Evolutionary conservation across 23 tunicate genomes (phyloP).

Genomic region (Botrylloides violaceus): DNA sequence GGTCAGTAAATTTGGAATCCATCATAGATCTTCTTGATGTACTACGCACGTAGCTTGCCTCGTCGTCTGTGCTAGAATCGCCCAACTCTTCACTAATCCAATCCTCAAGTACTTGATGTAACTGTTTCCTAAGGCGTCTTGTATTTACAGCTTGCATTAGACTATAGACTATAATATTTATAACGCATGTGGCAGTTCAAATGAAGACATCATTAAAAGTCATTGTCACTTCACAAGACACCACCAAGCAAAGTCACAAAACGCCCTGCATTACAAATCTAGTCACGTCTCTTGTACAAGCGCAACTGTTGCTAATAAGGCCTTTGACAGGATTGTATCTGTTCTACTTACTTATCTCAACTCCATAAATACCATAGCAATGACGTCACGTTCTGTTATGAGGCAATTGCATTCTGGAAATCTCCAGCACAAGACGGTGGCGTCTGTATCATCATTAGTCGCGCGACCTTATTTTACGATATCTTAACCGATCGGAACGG

Average conservation of each 20-base stretch:
- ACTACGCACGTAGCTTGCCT: neutral
- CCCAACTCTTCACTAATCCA: conserved; percentile 23
- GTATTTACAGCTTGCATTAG: conserved; percentile 14
- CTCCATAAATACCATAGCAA: neutral
- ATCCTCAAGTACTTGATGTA: conserved; percentile 21
- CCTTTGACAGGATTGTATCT: too few species aligned
- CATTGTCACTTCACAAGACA: conserved; percentile 3
- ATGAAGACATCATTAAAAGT: neutral
- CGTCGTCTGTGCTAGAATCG: conserved; percentile 23
- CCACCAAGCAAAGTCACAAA: too few species aligned
- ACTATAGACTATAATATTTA: neutral
- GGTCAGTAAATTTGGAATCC: neutral
- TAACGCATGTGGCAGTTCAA: neutral
- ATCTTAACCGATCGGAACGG: too few species aligned
- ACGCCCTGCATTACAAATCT: too few species aligned
- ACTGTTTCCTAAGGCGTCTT: conserved; percentile 5
- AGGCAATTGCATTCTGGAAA: too few species aligned
- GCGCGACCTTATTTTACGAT: too few species aligned
- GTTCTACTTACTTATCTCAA: neutral
- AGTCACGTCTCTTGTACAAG: too few species aligned
- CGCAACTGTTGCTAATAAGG: too few species aligned
- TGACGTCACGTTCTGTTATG: neutral
- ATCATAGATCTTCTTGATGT: neutral
- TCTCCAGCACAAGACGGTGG: too few species aligned
- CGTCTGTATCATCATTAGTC: too few species aligned